A percentile compares a stretch with the other conserved stretches of the same genome.
Evolutionary conservation across 2,888 invertebrate genomes (phyloP).

Genomic region (Eristalis pertinax): DNA sequence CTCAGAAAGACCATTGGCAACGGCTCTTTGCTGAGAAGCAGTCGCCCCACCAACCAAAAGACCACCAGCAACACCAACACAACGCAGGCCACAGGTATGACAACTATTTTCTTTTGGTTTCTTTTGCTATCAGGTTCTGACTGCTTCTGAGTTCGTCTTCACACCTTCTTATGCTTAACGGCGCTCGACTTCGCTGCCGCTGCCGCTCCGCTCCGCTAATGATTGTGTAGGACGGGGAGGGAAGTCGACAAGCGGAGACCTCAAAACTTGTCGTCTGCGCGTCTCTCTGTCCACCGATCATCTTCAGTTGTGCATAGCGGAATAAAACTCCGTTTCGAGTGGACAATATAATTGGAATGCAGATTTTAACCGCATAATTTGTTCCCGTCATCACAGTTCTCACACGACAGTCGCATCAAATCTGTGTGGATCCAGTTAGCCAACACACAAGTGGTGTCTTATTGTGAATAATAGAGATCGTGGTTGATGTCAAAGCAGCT

Average conservation of each 20-base stretch:
- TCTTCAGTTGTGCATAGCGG: slow-evolving; percentile 35
- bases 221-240: too few relatives aligned
- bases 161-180: slow-evolving; percentile 38
- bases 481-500: background rate
- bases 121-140: background rate
- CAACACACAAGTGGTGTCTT: background rate
- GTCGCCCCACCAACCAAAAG: slow-evolving; percentile 18
- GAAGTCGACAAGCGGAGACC: background rate
- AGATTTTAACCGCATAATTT: slow-evolving; percentile 22
- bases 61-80: slow-evolving; percentile 11
- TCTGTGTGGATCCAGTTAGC: background rate
- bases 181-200: background rate
- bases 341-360: slow-evolving; percentile 27
- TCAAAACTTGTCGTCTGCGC: slow-evolving; percentile 42
- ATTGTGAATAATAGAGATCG: background rate
- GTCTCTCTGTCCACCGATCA: slow-evolving; percentile 41
- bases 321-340: slow-evolving; percentile 23
- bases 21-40: slow-evolving; percentile 43
- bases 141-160: background rate
- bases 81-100: slow-evolving; percentile 52
- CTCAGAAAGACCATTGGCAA: slow-evolving; percentile 62
- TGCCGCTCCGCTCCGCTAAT: too few relatives aligned
- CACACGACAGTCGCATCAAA: background rate
- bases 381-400: background rate
- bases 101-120: background rate